Base-by-base conservation (phyloP, 2,113 vertebrate genomes). In the Ascaphus truei region DNA sequence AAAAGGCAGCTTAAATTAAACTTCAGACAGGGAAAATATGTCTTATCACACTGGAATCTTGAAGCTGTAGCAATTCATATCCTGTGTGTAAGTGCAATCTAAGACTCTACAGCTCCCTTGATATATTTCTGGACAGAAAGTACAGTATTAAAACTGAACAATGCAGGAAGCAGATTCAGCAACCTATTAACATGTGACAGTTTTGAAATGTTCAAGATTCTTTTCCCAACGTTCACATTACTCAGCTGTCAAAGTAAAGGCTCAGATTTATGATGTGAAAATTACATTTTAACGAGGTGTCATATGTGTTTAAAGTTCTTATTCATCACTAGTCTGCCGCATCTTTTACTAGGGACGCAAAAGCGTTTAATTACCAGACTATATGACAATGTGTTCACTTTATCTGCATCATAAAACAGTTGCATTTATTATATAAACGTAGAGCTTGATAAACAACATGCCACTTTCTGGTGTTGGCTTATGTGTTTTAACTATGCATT, bases 251-350 rank as follows among this genome's bases (percentile, higher is more conserved):
- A 87, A 57, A 79, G 75, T 57, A 68, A 82, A 86, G 75, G 72
- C 72, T 83, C 75, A 73, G 81, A 89, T 84, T 84, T 81, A 88
- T 81, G 83, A 88, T 79, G 76, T 68, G 83, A 90, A 86, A 88
- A 90, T 86, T 85, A 85, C 83, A 84, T 82, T 89, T 88, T 89
- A 90, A 89, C 75, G 79, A 89, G 83, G 79, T 88, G 87, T 86
- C 88, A 84, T 80, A 79, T 84, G 84, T 84, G 83, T 81, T 90
- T 89, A 87, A 87, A 86, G 76, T 88, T 81, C 79, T 85, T 85
- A 88, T 87, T 86, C 81, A 90, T 90, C 85, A 90, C 77, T 59
- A 69, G 51, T 52, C 45, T 76, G 77, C 74, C 72, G 66, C 62
- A 76, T 77, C 73, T 82, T 84, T 83, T 79, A 80, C 73, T 37